Percentiles rank a stretch among this genome's conserved stretches.
Evolutionary conservation across 2,113 vertebrate species (phyloP).

Genomic region (Tonatia bakeri): DNA sequence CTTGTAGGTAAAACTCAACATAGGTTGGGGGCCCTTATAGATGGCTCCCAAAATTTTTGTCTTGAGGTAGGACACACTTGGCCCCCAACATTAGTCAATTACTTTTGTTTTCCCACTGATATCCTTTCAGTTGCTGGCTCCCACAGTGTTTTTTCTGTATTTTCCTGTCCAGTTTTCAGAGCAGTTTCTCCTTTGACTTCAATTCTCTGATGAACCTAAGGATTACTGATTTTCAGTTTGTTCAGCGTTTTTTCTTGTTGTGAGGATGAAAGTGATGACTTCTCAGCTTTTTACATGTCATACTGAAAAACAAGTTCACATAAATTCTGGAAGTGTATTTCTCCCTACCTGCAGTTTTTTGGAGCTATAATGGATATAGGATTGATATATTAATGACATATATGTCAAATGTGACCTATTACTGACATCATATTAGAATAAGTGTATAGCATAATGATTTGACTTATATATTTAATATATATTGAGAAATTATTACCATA

Average conservation of each 20-base stretch:
- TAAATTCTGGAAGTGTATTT: background rate
- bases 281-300: background rate
- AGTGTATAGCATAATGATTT: background rate
- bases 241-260: background rate
- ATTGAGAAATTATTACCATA: background rate
- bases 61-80: background rate
- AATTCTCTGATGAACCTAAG: background rate
- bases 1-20: background rate
- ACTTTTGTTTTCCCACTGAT: background rate
- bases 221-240: background rate
- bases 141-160: background rate
- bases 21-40: background rate
- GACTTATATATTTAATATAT: background rate
- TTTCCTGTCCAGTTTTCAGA: background rate
- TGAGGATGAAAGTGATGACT: background rate
- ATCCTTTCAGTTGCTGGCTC: background rate
- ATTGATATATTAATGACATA: background rate
- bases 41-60: background rate
- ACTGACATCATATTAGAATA: background rate
- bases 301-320: background rate
- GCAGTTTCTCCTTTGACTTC: background rate
- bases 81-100: background rate
- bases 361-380: background rate
- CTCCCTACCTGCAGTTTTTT: background rate
- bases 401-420: background rate